Evolutionary conservation across 2,113 vertebrate species (phyloP).

Genomic region (Hassar affinis): DNA sequence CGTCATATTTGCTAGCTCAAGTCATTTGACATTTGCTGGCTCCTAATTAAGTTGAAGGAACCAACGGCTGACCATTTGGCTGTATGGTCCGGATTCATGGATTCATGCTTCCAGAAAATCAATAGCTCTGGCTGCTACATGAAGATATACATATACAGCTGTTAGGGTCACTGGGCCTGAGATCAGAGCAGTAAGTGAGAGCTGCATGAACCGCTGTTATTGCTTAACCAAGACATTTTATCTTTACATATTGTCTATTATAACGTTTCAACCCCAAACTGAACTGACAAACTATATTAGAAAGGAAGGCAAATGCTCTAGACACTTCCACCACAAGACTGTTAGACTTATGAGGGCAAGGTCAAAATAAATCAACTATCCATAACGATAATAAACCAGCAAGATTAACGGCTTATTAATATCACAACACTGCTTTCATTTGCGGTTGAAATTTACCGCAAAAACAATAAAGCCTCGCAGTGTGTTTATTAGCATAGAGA

Average conservation of each 20-base stretch:
- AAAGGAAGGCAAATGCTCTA: not conserved
- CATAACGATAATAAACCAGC: constrained; percentile 12
- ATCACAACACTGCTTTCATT: constrained; percentile 5
- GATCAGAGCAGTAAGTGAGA: not conserved
- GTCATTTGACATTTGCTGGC: constrained; percentile 1
- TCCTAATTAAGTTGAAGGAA: constrained; percentile 38
- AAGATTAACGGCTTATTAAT: constrained; percentile 12
- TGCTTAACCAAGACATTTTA: not conserved
- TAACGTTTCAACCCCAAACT: not conserved
- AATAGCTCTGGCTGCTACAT: constrained; percentile 40
- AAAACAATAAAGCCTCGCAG: constrained; percentile 20
- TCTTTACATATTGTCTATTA: not conserved
- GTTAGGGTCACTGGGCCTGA: not conserved
- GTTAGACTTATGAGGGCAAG: not conserved
- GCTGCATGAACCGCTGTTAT: not conserved
- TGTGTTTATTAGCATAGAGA: not conserved
- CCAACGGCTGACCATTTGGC: constrained; percentile 33
- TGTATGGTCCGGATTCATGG: constrained; percentile 21
- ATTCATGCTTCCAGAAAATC: constrained; percentile 47
- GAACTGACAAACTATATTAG: not conserved
- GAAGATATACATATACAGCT: constrained; percentile 18
- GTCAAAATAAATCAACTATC: not conserved
- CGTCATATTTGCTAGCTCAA: constrained; percentile 34
- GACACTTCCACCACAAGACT: not conserved
- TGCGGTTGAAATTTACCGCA: constrained; percentile 19